Evolutionary conservation across 35 echinoderm and acorn worm species (phyloP).

Genomic region (Antedon bifida): DNA sequence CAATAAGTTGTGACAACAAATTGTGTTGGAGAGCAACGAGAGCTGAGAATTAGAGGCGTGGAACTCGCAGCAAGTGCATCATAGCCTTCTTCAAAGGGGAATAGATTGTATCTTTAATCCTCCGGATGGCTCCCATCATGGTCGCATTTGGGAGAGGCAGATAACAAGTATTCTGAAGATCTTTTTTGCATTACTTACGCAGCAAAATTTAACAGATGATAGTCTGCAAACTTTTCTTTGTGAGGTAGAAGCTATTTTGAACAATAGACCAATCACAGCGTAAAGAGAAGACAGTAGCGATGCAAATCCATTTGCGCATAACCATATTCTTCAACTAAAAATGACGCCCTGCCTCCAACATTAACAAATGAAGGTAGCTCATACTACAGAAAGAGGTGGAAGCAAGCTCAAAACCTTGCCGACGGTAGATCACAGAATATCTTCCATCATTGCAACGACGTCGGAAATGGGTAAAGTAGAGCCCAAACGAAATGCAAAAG

Average conservation of each 20-base stretch:
- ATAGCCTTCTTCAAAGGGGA: neutral
- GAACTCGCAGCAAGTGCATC: neutral
- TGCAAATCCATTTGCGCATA: neutral
- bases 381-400: slow-evolving; percentile 4
- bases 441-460: slow-evolving; percentile 40
- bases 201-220: neutral
- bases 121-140: neutral
- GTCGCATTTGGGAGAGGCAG: neutral
- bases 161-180: neutral
- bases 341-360: neutral
- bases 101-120: neutral
- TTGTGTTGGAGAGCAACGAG: neutral
- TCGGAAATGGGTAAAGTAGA: slow-evolving; percentile 33
- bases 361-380: neutral
- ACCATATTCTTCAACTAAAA: neutral
- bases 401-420: slow-evolving; percentile 33
- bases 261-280: neutral
- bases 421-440: slow-evolving; percentile 46
- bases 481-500: slow-evolving; percentile 21
- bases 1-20: neutral
- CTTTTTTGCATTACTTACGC: neutral
- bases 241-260: neutral
- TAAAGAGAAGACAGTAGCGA: neutral
- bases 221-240: neutral
- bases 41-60: neutral